Evolutionary conservation across 2,888 invertebrate species (phyloP).

Genomic region (Drosophila heteroneura): DNA sequence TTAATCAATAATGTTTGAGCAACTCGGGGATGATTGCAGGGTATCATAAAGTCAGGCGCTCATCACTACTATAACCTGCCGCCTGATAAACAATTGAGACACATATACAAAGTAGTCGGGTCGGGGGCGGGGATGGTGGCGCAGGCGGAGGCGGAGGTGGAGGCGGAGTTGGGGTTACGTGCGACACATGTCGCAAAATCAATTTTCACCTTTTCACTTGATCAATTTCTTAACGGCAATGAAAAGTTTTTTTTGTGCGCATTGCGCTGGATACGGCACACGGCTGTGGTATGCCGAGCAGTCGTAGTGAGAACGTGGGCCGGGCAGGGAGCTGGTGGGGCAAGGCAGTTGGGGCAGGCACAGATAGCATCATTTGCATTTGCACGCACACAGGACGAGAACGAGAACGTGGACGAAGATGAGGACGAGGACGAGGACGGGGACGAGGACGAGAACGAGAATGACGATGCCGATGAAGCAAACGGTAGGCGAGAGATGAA

Average conservation of each 20-base stretch:
- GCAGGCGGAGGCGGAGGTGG: not conserved
- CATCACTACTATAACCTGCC: not conserved
- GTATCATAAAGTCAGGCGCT: not conserved
- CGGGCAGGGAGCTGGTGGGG: conserved; percentile 6
- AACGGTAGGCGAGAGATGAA: not conserved
- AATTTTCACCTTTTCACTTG: conserved; percentile 82
- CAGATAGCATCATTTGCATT: conserved; percentile 78
- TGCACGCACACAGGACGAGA: conserved; percentile 44
- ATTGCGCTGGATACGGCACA: conserved; percentile 50
- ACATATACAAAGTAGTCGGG: conserved; percentile 34
- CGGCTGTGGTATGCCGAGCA: conserved; percentile 68
- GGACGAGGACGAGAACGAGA: not conserved
- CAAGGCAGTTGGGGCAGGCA: conserved; percentile 32
- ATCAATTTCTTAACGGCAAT: conserved; percentile 81
- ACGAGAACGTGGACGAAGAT: not conserved
- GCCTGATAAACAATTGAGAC: conserved; percentile 72
- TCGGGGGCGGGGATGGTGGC: not conserved
- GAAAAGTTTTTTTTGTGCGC: conserved; percentile 67
- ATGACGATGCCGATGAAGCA: conserved; percentile 7
- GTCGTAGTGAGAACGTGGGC: conserved; percentile 8
- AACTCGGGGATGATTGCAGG: not conserved
- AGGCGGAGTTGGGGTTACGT: conserved; percentile 1
- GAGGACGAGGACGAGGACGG: not conserved
- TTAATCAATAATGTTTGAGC: not conserved
- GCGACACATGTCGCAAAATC: conserved; percentile 77